Evolutionary conservation across 2,113 vertebrate species (phyloP).

Genomic region (Apodemus speciosus): DNA sequence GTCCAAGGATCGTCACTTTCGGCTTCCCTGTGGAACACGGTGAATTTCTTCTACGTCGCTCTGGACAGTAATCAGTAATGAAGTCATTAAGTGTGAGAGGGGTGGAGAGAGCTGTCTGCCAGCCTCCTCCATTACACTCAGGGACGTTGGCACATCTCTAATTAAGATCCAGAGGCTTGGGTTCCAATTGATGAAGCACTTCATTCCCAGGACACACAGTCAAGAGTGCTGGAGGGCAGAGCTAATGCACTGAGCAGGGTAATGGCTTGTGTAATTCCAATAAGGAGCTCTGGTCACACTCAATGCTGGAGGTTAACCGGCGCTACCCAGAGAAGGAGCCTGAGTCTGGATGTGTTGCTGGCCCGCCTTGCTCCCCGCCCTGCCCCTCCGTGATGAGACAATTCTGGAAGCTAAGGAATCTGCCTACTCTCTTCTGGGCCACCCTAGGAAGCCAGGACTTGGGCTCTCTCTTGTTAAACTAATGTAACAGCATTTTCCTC

Average conservation of each 20-base stretch:
- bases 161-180: constrained; percentile 74
- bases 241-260: constrained; percentile 59
- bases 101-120: constrained; percentile 55
- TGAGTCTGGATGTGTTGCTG: background rate
- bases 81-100: constrained; percentile 50
- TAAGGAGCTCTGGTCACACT: constrained; percentile 74
- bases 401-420: background rate
- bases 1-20: background rate
- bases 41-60: constrained; percentile 20
- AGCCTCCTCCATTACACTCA: constrained; percentile 60
- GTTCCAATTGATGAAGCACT: constrained; percentile 78
- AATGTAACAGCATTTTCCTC: background rate
- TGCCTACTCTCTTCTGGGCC: background rate
- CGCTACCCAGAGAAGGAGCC: constrained; percentile 51
- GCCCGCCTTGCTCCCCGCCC: background rate
- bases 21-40: constrained; percentile 1
- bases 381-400: background rate
- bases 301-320: constrained; percentile 73
- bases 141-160: constrained; percentile 78
- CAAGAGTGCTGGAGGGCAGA: constrained; percentile 76
- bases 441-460: background rate
- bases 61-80: constrained; percentile 65
- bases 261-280: constrained; percentile 69
- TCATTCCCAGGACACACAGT: constrained; percentile 53
- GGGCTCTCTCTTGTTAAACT: background rate